Evolutionary conservation across 2,797 vertebrate genomes (phyloP).

Genomic region (Diplodus puntazzo): DNA sequence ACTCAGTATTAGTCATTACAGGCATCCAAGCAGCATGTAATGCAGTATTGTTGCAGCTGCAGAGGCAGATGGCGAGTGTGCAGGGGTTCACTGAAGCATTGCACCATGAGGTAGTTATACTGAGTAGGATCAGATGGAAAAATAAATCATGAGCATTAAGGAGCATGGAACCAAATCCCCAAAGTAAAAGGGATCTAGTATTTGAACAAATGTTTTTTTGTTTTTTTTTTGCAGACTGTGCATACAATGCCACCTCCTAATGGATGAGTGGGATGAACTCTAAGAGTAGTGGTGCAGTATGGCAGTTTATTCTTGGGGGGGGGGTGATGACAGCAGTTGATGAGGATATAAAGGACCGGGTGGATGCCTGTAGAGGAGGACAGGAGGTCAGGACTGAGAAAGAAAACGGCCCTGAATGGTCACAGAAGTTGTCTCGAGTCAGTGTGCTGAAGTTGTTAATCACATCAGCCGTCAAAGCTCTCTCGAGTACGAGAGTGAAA

Average conservation of each 20-base stretch:
- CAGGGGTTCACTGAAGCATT: constrained; percentile 62
- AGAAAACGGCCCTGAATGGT: background rate
- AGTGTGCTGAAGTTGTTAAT: constrained; percentile 6
- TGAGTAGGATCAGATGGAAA: constrained; percentile 69
- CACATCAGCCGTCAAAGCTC: constrained; percentile 17
- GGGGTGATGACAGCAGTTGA: constrained; percentile 2
- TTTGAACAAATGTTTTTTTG: constrained; percentile 47
- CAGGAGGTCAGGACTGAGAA: background rate
- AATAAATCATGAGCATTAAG: constrained; percentile 77
- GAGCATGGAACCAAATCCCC: constrained; percentile 62
- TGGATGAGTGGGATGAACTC: constrained; percentile 33
- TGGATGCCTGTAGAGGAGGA: background rate
- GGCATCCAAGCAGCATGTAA: constrained; percentile 47
- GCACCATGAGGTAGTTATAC: constrained; percentile 62
- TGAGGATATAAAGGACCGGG: constrained; percentile 3
- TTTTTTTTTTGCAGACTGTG: constrained; percentile 49
- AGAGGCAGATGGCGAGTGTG: constrained; percentile 67
- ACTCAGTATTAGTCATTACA: constrained; percentile 46
- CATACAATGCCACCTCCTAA: constrained; percentile 57
- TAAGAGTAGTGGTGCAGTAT: constrained; percentile 10
- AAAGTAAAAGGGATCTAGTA: constrained; percentile 50
- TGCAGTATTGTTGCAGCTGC: constrained; percentile 66
- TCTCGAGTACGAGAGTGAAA: constrained; percentile 5
- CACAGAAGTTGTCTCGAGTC: background rate
- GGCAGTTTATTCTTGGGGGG: constrained; percentile 14